phyloP scores from a whole-genome alignment of 2,888 invertebrate species.

The Tipula lateralis region DNA sequence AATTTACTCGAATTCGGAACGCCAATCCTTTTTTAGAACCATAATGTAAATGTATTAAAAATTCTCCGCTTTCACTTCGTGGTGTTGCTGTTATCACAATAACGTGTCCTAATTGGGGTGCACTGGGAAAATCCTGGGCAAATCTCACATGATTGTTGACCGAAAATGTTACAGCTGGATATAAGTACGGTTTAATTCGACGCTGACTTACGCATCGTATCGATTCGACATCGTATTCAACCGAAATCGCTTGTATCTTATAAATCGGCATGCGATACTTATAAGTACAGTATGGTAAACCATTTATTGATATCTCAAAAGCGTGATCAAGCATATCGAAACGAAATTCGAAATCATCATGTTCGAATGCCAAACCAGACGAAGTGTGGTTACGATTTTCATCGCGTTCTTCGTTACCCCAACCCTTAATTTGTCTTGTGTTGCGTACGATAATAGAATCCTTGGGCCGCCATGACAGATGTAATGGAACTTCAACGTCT shows the following conservation, averaged over 20 bases:
- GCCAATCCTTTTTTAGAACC: background rate
- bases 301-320: background rate
- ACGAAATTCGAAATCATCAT: background rate
- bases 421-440: conserved; percentile 40
- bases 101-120: background rate
- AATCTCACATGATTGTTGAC: background rate
- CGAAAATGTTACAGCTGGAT: background rate
- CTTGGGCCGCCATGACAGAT: conserved; percentile 44
- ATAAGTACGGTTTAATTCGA: background rate
- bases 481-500: conserved; percentile 44
- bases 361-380: background rate
- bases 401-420: conserved; percentile 46
- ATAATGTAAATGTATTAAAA: background rate
- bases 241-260: background rate
- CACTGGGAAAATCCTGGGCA: background rate
- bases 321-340: background rate
- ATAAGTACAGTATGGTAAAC: background rate
- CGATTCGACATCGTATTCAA: background rate
- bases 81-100: background rate
- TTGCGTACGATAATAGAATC: conserved; percentile 45
- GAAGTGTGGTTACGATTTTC: conserved; percentile 34
- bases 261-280: background rate
- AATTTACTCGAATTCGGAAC: too few species aligned
- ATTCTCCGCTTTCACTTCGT: background rate
- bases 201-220: background rate